phyloP scores from a whole-genome alignment of 2,113 vertebrate genomes.

The Scopus umbretta region DNA sequence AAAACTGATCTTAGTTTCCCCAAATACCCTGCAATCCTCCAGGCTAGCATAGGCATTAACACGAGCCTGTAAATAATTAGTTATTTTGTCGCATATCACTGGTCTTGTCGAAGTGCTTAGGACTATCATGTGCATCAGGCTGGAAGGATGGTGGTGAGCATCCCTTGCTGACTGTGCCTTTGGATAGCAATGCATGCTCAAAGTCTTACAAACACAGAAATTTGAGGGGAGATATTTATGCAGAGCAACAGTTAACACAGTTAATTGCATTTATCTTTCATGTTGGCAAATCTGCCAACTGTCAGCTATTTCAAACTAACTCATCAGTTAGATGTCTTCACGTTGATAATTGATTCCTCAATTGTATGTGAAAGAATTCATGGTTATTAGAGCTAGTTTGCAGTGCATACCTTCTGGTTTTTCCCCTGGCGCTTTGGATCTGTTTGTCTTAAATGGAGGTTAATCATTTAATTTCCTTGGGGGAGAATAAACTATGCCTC shows the following conservation, averaged over 20 bases:
- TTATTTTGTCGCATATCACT: background rate
- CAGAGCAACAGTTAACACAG: slow-evolving; percentile 10
- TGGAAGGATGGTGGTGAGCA: background rate
- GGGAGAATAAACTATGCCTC: slow-evolving; percentile 19
- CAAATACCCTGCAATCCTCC: background rate
- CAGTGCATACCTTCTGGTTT: background rate
- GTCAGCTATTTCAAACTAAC: slow-evolving; percentile 36
- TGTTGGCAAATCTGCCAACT: slow-evolving; percentile 22
- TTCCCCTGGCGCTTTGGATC: background rate
- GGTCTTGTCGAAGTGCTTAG: background rate
- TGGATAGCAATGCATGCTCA: background rate
- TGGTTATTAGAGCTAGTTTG: slow-evolving; percentile 13
- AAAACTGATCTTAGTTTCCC: background rate
- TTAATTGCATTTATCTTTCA: slow-evolving; percentile 54
- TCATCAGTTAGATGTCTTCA: slow-evolving; percentile 6
- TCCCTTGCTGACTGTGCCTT: background rate
- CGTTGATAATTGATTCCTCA: slow-evolving; percentile 46
- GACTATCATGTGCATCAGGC: fast-evolving
- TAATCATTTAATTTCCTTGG: slow-evolving; percentile 42
- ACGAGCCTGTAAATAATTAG: background rate
- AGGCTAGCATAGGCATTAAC: background rate
- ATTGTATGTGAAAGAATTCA: slow-evolving; percentile 18
- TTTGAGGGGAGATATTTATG: background rate
- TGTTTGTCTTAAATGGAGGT: slow-evolving; percentile 32
- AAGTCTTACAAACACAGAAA: background rate